Evolutionary conservation across 1,140 invertebrate species (phyloP), one percentile per base, ranked within the genome.

Genomic region (Doryteuthis pealeii): DNA sequence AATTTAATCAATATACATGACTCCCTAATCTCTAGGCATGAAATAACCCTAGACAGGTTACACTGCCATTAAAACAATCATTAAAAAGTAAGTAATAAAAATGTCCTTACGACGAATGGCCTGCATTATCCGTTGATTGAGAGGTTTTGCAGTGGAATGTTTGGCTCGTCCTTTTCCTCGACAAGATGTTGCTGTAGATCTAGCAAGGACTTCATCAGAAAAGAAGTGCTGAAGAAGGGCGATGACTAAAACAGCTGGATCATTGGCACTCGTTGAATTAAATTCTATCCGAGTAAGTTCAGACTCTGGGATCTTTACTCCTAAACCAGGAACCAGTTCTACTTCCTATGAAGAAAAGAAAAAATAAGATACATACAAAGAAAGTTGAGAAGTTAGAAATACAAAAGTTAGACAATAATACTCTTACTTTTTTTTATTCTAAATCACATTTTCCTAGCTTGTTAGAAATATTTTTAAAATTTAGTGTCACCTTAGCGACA

Each of bases 171-270:
- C 54, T 18, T 62, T 62, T n/a, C 54, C 54, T 28, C 54, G 18
- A 28, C 54, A 62, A 6, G 54, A 62, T 6, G 54, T 62, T 22
- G 54, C 54, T 62, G 54, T 62, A 62, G 54, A 62, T 28, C 18
- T 12, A 22, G 54, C 54, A n/a, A 62, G 54, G 54, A 62, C 54
- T 62, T 62, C 54, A 28, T 62, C 54, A n/a, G 54, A 62, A 62
- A 62, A 62, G 54, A 62, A 62, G 26, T 62, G 54, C 18, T 62
- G 54, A 15, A 62, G 54, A 5, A 62, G 54, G 26, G 54, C 54
- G 6, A 62, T 62, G 54, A 62, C 54, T 28, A 62, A 8, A 28
- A 62, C 26, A n/a, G 54, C 54, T 62, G 54, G 54, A 28, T 62
- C 54, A 62, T 62, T 62, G 26, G 54, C 54, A 1, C 22, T 62